These are phyloP conservation scores for Mormyrus hasselquistii DNA, from an alignment of 2,797 vertebrate species.

Conservation along the genomic window DNA sequence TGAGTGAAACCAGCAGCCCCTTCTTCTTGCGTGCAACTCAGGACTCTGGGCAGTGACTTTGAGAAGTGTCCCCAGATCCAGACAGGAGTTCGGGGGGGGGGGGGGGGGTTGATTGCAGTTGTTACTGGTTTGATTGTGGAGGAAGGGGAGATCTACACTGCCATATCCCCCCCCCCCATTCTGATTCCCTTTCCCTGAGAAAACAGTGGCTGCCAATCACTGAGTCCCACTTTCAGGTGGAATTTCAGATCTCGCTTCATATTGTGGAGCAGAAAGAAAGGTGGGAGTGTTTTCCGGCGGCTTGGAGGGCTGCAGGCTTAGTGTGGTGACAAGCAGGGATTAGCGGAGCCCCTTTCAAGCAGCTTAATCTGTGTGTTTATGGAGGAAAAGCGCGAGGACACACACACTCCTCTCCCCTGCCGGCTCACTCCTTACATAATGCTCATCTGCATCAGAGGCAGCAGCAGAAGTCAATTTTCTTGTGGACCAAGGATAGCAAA, in stretches of 20 bases:
- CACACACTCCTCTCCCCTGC: background rate
- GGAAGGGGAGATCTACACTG: background rate
- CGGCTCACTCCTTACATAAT: conserved; percentile 2
- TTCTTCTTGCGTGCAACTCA: background rate
- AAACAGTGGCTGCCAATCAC: conserved; percentile 28
- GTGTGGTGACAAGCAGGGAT: conserved; percentile 54
- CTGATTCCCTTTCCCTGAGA: conserved; percentile 8
- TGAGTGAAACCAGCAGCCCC: background rate
- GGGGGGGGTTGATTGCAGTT: background rate
- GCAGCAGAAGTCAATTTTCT: conserved; percentile 8
- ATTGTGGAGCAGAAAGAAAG: background rate
- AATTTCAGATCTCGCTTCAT: background rate
- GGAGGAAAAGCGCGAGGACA: background rate
- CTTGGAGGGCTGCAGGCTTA: conserved; percentile 54
- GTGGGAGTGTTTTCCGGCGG: conserved; percentile 41
- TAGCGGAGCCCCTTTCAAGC: conserved; percentile 45
- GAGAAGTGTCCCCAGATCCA: background rate
- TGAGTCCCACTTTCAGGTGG: background rate
- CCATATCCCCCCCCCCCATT: background rate
- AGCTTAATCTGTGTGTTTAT: conserved; percentile 45
- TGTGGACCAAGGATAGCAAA: background rate
- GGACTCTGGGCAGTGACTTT: background rate
- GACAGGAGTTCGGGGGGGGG: background rate
- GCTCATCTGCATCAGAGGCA: conserved; percentile 14
- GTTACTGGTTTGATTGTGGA: background rate